Base-by-base conservation (phyloP, 2,797 vertebrate species). In the Sebastes taczanowskii region DNA sequence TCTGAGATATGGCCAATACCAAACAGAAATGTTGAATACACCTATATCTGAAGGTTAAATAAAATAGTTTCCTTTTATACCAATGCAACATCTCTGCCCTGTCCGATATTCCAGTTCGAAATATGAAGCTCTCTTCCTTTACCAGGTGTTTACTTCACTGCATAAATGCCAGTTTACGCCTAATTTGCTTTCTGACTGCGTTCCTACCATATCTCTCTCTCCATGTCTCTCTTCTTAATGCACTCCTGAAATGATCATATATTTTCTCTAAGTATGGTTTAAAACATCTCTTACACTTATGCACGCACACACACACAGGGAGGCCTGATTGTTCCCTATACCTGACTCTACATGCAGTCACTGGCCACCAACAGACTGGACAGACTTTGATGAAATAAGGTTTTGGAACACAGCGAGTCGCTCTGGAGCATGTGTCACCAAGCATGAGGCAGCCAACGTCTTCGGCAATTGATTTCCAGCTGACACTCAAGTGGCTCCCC, bases 401-500 rank as follows among this genome's bases (percentile, higher is more conserved):
- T 74, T 80, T 61, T 58, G 53, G 60, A 75, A 60, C 30, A 53
- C 25, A 53, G 60, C 11, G 63, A 79, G 78, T 72, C 2, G 11
- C 79, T 83, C 73, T 52, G 27, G 64, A 89, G 81, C 68, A 74
- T 38, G 71, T 90, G 88, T 91, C 82, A 87, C 85, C 46, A 46
- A 30, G 71, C 82, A 80, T 83, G 85, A 91, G 82, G 80, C 73
- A 83, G 82, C 84, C 78, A 11, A 61, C 25, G 34, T 89, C 91
- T 88, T 86, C 63, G 35, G 64, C 91, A 89, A 91, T 94, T 93
- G 93, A 94, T 95, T 94, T 94, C 89, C 90, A 92, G 91, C 88
- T 93, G 91, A 90, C 89, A 91, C 82, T 88, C 87, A 82, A 90
- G 85, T 65, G 85, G 88, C 82, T 75, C 82, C 66, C 83, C 78